Base-by-base conservation (phyloP, 2,797 vertebrate species). In the Smutsia temminckii region DNA sequence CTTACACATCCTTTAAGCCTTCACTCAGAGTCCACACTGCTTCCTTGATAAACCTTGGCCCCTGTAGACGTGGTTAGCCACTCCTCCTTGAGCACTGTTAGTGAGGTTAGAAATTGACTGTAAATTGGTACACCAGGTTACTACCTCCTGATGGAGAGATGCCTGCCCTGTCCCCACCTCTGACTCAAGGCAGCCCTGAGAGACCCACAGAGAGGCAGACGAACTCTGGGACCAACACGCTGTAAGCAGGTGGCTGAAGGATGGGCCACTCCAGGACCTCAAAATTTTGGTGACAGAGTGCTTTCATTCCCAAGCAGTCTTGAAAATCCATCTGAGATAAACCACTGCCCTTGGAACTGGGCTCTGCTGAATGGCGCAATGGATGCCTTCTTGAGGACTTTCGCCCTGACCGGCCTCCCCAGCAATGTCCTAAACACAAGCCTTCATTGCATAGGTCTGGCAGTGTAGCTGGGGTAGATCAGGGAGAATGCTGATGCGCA, bases 31-130 rank as follows among this genome's bases (percentile, higher is more conserved):
- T n/a, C 53, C 53, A 20, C 0, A 2, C 34, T 32, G 29, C 61
- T 12, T 69, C 53, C 27, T 40, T 53, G 64, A 23, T 37, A n/a
- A 34, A 34, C 85, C 59, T 59, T 18, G 42, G 66, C 6, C 64
- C 32, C n/a, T 1, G 9, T 6, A 21, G 46, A 32, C 4, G 0
- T 12, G 34, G 53, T 13, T 32, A 8, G 1, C 21, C n/a, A 3
- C 32, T 34, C 29, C 18, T 18, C 21, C 40, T 34, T 6, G 10
- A 1, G 59, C 34, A 46, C 53, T 3, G 1, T 57, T 7, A 27
- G 29, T 1, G 79, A 80, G 55, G 69, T 20, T 34, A 37, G 49
- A 14, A 72, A 32, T 32, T 49, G 32, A 40, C 49, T 77, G 55
- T 8, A 13, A 27, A 23, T 3, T 3, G 13, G 23, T 10, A 11